Evolutionary conservation across 2,797 vertebrate species (phyloP).

Genomic region (Spea hammondii): DNA sequence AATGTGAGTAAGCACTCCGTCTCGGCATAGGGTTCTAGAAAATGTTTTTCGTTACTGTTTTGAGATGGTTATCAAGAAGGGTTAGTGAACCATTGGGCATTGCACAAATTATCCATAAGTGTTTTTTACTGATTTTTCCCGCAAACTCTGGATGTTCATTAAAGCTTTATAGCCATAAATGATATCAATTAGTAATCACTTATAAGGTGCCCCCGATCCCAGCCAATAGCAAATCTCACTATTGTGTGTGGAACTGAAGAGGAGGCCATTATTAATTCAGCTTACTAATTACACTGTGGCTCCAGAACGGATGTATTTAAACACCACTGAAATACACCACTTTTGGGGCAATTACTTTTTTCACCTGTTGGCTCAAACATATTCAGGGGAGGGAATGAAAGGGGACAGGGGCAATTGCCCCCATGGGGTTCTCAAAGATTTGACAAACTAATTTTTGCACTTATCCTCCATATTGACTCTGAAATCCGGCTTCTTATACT

Average conservation of each 20-base stretch:
- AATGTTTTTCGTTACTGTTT: background rate
- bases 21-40: too few species aligned
- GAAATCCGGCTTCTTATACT: too few species aligned
- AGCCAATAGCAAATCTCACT: background rate
- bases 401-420: too few species aligned
- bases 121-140: background rate
- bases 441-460: too few species aligned
- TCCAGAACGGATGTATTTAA: too few species aligned
- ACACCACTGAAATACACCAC: too few species aligned
- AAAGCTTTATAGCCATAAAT: background rate
- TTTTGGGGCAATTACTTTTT: too few species aligned
- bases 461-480: too few species aligned
- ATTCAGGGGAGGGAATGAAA: too few species aligned
- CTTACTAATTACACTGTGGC: background rate
- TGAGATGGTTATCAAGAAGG: background rate
- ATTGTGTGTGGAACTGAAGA: background rate
- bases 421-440: too few species aligned
- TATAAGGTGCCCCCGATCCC: background rate
- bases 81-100: background rate
- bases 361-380: too few species aligned
- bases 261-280: conserved; percentile 2
- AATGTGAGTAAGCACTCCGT: too few species aligned
- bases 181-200: background rate
- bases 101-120: background rate
- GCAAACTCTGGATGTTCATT: background rate